A percentile compares a stretch with the other conserved stretches of the same genome.
Evolutionary conservation across 2,797 vertebrate species (phyloP).

Genomic region (Falco concolor): DNA sequence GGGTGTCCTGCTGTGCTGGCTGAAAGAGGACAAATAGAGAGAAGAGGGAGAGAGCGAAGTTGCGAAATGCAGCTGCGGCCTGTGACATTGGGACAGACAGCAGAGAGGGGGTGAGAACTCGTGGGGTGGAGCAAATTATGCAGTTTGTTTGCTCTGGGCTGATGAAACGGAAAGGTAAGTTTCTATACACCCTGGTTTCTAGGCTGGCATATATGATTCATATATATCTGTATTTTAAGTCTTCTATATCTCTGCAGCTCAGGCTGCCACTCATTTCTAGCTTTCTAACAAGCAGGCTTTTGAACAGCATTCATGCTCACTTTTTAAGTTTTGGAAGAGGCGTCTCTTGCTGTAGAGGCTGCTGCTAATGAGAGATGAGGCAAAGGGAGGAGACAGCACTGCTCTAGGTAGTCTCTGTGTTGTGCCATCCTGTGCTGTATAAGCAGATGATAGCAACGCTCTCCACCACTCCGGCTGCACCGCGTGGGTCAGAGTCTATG

Average conservation of each 20-base stretch:
- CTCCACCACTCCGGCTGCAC: background rate
- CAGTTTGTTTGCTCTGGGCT: slow-evolving; percentile 1
- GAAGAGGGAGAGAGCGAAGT: background rate
- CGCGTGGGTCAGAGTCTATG: slow-evolving; percentile 62
- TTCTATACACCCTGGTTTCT: background rate
- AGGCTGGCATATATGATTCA: slow-evolving; percentile 3
- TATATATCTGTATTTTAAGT: slow-evolving; percentile 38
- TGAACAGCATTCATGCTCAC: slow-evolving; percentile 41
- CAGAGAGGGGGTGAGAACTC: background rate
- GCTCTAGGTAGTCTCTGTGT: background rate
- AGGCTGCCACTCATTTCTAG: slow-evolving; percentile 31
- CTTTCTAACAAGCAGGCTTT: slow-evolving; percentile 54
- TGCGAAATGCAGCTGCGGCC: background rate
- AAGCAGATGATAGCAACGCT: background rate
- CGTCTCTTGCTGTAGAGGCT: slow-evolving; percentile 28
- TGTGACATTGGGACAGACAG: background rate
- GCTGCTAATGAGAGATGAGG: slow-evolving; percentile 56
- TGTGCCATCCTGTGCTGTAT: background rate
- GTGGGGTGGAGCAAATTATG: background rate
- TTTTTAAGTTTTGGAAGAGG: slow-evolving; percentile 51
- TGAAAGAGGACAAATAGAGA: background rate
- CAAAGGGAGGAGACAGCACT: background rate
- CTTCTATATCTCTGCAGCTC: slow-evolving; percentile 49
- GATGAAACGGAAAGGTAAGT: slow-evolving; percentile 28
- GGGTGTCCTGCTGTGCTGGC: background rate